Conservation (phyloP, 2,888 invertebrate species). For the Micoletzkya japonica region DNA sequence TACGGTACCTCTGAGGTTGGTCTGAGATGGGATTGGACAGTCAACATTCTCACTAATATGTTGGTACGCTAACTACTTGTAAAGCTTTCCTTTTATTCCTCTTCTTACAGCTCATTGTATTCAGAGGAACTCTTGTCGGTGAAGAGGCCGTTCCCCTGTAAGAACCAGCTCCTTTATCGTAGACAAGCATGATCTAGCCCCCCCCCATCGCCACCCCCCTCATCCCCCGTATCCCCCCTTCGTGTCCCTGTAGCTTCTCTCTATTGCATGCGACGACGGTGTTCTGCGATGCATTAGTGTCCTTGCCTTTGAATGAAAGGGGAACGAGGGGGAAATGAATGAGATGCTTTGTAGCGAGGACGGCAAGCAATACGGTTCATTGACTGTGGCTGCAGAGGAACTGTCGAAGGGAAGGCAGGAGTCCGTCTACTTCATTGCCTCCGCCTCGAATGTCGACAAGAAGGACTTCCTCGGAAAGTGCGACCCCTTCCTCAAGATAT, state of each 20-base stretch:
- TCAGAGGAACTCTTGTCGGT: constrained; percentile 25
- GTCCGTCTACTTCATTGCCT: constrained; percentile 47
- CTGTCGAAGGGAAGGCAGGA: constrained; percentile 49
- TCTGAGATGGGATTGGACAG: neutral
- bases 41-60: too few species aligned
- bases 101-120: neutral
- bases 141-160: constrained; percentile 29
- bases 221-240: too few species aligned
- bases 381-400: constrained; percentile 50
- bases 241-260: neutral
- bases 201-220: neutral
- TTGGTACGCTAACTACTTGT: constrained; percentile 12
- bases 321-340: too few species aligned
- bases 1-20: constrained; percentile 40
- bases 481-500: constrained; percentile 68
- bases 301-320: neutral
- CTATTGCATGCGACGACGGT: neutral
- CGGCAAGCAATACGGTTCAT: constrained; percentile 44
- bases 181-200: neutral
- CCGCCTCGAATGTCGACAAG: constrained; percentile 65
- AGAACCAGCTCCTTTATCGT: constrained; percentile 3
- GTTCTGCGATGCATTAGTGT: neutral
- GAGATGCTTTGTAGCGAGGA: constrained; percentile 45
- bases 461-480: constrained; percentile 69
- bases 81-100: too few species aligned